A percentile compares a stretch with the other conserved stretches of the same genome.
phyloP scores from a whole-genome alignment of 1,140 invertebrate genomes.

The Macrosteles quadrilineatus region DNA sequence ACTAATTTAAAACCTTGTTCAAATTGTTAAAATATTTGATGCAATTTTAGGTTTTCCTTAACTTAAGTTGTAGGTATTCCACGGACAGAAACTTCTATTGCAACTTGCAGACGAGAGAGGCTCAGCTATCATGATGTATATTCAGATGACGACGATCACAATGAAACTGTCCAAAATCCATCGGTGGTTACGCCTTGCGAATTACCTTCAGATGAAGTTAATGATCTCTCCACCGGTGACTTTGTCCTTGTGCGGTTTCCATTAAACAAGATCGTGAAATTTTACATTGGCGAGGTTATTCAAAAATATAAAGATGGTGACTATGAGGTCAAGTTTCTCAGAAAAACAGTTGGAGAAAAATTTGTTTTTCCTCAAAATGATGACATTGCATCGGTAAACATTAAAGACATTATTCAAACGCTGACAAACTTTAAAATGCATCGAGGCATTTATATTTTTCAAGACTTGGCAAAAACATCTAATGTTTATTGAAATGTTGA shows the following conservation, averaged over 20 bases:
- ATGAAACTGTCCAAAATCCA: neutral
- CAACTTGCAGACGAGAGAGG: neutral
- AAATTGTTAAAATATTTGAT: neutral
- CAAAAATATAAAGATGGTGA: neutral
- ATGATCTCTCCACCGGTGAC: neutral
- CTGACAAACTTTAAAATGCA: neutral
- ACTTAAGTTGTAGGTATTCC: neutral
- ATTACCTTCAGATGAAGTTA: no score
- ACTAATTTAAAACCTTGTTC: no score
- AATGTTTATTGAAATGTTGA: neutral
- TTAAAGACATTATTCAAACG: neutral
- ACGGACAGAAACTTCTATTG: neutral
- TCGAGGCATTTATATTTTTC: neutral
- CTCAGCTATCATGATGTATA: no score
- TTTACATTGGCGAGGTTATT: neutral
- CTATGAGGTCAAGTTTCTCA: neutral
- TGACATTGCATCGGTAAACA: neutral
- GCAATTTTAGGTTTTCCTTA: neutral
- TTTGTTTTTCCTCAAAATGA: neutral
- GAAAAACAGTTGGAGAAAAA: neutral
- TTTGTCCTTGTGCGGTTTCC: neutral
- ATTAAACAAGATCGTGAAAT: neutral
- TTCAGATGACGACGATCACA: neutral
- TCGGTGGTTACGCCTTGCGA: neutral
- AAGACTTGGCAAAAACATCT: neutral